Evolutionary conservation across 2,113 vertebrate species (phyloP).

Genomic region (Chascanopsetta lugubris): DNA sequence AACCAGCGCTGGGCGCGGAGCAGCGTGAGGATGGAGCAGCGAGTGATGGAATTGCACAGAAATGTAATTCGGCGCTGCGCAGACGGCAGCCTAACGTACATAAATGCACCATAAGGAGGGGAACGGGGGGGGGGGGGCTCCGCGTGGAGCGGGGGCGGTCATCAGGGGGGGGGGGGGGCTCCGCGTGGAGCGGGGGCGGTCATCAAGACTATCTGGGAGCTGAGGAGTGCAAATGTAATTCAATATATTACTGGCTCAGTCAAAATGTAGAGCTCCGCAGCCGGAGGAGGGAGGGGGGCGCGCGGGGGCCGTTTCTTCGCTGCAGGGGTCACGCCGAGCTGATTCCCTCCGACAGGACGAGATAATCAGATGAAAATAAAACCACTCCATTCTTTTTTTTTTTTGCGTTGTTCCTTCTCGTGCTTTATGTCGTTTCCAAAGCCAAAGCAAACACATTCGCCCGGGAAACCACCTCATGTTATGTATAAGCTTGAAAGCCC

Average conservation of each 20-base stretch:
- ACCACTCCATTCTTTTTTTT: slow-evolving; percentile 10
- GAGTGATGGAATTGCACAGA: slow-evolving; percentile 65
- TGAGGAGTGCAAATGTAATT: slow-evolving; percentile 64
- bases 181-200: slow-evolving; percentile 22
- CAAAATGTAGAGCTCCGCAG: slow-evolving; percentile 48
- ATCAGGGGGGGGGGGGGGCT: slow-evolving; percentile 31
- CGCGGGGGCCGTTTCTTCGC: slow-evolving; percentile 50
- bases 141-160: background rate
- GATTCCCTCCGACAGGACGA: slow-evolving; percentile 53
- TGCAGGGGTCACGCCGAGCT: slow-evolving; percentile 31
- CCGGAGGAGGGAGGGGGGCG: too few relatives aligned
- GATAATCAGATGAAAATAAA: slow-evolving; percentile 47
- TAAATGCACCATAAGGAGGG: slow-evolving; percentile 64
- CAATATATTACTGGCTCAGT: slow-evolving; percentile 59
- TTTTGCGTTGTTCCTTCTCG: too few relatives aligned
- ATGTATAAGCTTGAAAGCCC: background rate
- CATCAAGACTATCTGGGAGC: slow-evolving; percentile 48
- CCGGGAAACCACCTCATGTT: slow-evolving; percentile 13
- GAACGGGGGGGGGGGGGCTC: slow-evolving; percentile 33
- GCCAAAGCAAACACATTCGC: slow-evolving; percentile 30
- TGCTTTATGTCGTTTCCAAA: too few relatives aligned
- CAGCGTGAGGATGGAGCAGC: slow-evolving; percentile 53
- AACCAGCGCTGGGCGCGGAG: slow-evolving; percentile 56
- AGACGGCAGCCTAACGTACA: slow-evolving; percentile 74
- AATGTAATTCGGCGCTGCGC: slow-evolving; percentile 73